Base-by-base conservation (phyloP, 2,888 invertebrate genomes). In the Mimas tiliae region DNA sequence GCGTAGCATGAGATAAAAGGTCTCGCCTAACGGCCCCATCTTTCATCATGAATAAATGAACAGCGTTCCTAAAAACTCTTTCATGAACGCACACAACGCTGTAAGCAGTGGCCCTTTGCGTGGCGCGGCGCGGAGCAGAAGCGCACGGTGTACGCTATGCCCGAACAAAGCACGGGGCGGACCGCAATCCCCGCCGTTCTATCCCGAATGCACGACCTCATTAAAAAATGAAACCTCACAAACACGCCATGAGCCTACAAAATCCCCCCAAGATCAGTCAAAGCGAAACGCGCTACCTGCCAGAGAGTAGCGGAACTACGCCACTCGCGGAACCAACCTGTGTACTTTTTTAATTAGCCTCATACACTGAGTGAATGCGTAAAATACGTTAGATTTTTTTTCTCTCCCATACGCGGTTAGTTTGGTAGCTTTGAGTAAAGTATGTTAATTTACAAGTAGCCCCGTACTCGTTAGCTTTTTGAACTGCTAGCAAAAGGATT, bases 311-410 rank as follows among this genome's bases (percentile, higher is more conserved):
- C 91, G 82, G 86, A 89, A 93, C 92, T 90, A 87, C 90, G 70
- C 86, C 89, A 89, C 92, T 93, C 86, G 86, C 85, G 81, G 72
- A 93, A 82, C 85, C 91, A 91, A 79, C 87, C 88, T 87, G 89
- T 92, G 92, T 91, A 86, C 91, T 87, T 88, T 93, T 93, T 93
- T 93, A 93, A 93, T 93, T 93, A 92, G 93, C 93, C 78, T 79
- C 89, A 91, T 93, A 90, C 88, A 89, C 80, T 76, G 83, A 85
- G 80, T 91, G 90, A 91, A 92, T 92, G 90, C 87, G 88, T 90
- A 84, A 87, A 90, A 87, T 87, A 88, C 85, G 89, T 90, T 88
- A 89, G 89, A 85, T 83, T 89, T 89, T 87, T 83, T 85, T 85
- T 81, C 82, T 84, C 84, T 83, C 77, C 78, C 84, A 77, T 84